Percentiles rank a stretch among this genome's conserved stretches.
These are phyloP conservation scores for Torymus texanus DNA, from an alignment of 2,888 invertebrate species.

Conservation along the genomic window DNA sequence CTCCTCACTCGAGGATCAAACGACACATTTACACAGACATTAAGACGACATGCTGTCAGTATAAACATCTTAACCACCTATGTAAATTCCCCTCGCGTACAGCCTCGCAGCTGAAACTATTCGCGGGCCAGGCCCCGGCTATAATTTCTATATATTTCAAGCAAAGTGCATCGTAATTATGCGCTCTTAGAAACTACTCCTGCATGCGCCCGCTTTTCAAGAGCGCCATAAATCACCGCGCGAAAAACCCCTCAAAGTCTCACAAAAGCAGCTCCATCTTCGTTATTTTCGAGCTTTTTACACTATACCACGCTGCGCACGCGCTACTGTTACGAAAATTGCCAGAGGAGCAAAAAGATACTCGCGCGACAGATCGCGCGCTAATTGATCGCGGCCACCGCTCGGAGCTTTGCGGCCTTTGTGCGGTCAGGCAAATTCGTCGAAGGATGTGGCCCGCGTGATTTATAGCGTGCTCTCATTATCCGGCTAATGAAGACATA, in stretches of 20 bases:
- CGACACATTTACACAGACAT: too few species aligned
- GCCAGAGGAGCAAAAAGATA: too few species aligned
- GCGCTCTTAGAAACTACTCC: not conserved
- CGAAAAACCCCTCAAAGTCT: conserved; percentile 10
- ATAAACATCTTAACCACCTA: too few species aligned
- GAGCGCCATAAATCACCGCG: conserved; percentile 39
- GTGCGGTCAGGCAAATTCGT: conserved; percentile 69
- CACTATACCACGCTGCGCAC: too few species aligned
- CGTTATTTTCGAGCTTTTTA: too few species aligned
- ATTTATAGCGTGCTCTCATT: conserved; percentile 72
- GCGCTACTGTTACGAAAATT: too few species aligned
- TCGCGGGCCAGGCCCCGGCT: not conserved
- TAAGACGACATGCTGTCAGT: too few species aligned
- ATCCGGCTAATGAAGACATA: conserved; percentile 73
- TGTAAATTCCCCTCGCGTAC: not conserved
- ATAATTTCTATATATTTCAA: conserved; percentile 44
- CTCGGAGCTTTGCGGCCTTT: conserved; percentile 69
- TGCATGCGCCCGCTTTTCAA: conserved; percentile 21
- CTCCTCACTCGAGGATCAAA: too few species aligned
- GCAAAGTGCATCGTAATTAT: conserved; percentile 25
- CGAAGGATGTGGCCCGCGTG: conserved; percentile 59
- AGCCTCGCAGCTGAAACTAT: not conserved
- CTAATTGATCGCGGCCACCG: conserved; percentile 66
- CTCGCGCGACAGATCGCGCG: conserved; percentile 53
- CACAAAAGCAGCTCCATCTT: too few species aligned